Conservation (phyloP, 2,113 vertebrate species). For the Psettodes erumei region DNA sequence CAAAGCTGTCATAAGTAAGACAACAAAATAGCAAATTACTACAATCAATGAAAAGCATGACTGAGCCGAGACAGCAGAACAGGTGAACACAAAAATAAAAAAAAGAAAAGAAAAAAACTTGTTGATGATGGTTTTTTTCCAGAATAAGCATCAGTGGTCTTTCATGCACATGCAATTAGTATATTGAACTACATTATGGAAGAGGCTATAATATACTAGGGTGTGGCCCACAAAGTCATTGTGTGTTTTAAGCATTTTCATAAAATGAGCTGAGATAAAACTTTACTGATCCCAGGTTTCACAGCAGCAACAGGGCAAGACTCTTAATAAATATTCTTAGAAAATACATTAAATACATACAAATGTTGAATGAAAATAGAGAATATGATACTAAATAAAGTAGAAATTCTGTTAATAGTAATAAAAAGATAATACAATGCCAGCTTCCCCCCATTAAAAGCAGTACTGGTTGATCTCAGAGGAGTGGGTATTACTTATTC, state of each 20-base stretch:
- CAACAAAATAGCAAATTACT: background rate
- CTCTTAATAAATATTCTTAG: background rate
- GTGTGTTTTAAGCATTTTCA: conserved; percentile 10
- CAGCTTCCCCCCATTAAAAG: background rate
- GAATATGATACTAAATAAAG: background rate
- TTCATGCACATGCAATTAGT: background rate
- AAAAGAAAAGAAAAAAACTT: background rate
- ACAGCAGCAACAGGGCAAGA: background rate
- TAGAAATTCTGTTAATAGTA: background rate
- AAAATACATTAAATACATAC: background rate
- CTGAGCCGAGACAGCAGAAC: no score
- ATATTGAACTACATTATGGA: background rate
- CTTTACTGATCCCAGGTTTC: background rate
- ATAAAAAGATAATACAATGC: background rate
- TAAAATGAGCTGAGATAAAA: background rate
- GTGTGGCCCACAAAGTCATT: background rate
- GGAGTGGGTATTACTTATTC: conserved; percentile 19
- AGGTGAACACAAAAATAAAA: background rate
- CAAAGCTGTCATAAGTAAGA: background rate
- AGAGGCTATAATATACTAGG: background rate
- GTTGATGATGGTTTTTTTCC: background rate
- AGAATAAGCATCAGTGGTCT: background rate
- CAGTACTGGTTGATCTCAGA: background rate
- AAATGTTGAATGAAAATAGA: background rate
- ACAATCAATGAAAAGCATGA: background rate